Percentiles rank a stretch among this genome's conserved stretches.
Conservation (phyloP, 1,140 invertebrate species). For the Drosophila ironensis region DNA sequence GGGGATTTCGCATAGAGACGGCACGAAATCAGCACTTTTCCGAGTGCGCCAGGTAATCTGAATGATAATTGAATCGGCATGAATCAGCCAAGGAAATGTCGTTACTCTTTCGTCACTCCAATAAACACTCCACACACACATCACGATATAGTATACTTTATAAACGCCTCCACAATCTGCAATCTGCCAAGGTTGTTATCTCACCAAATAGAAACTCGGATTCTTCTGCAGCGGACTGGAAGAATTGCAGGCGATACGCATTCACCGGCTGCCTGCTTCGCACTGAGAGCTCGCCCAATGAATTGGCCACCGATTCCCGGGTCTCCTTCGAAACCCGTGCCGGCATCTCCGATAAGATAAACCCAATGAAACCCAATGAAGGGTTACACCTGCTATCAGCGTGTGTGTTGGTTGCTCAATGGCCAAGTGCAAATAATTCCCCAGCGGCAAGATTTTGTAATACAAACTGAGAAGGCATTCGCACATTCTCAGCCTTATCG, state of each 20-base stretch:
- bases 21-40: constrained; percentile 5
- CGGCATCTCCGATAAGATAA: constrained; percentile 62
- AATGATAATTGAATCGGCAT: constrained; percentile 21
- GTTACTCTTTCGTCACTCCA: constrained; percentile 29
- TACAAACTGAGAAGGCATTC: constrained; percentile 43
- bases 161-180: not conserved
- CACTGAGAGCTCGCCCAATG: constrained; percentile 46
- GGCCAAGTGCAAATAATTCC: constrained; percentile 35
- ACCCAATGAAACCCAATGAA: constrained; percentile 71
- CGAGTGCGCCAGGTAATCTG: constrained; percentile 4
- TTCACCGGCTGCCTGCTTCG: constrained; percentile 54
- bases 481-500: too few relatives aligned
- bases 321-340: not conserved
- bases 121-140: constrained; percentile 35
- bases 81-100: constrained; percentile 61
- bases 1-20: constrained; percentile 31
- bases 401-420: constrained; percentile 19
- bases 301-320: constrained; percentile 50
- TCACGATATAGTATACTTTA: not conserved
- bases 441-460: constrained; percentile 23
- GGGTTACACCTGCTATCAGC: constrained; percentile 67
- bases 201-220: constrained; percentile 43
- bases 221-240: not conserved
- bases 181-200: constrained; percentile 40
- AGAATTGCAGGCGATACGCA: constrained; percentile 31